These are phyloP conservation scores for Tangara arthus DNA, from an alignment of 2,797 vertebrate genomes.

Conservation along the genomic window DNA sequence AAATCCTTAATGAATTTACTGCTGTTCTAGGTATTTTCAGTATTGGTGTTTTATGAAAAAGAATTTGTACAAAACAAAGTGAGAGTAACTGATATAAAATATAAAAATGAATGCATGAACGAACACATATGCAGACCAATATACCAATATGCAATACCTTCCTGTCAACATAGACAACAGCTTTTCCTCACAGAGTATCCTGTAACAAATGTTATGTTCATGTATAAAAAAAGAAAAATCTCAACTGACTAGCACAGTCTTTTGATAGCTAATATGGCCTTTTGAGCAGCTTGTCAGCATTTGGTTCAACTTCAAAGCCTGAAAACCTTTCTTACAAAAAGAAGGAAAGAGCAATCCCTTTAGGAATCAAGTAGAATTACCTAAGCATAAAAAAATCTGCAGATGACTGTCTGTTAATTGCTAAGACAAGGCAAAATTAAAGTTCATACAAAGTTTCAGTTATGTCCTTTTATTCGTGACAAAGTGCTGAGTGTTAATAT, in stretches of 20 bases:
- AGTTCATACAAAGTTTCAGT: not conserved
- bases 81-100: not conserved
- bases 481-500: not conserved
- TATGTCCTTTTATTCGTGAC: not conserved
- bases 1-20: slow-evolving; percentile 63
- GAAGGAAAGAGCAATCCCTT: not conserved
- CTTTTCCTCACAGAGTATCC: not conserved
- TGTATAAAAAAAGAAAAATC: not conserved
- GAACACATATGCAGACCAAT: not conserved
- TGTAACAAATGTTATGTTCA: not conserved
- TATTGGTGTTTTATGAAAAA: not conserved
- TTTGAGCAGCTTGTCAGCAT: not conserved
- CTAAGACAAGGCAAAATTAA: not conserved
- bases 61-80: not conserved
- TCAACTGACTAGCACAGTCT: rapidly evolving
- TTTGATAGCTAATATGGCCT: not conserved
- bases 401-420: not conserved
- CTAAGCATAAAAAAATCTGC: not conserved
- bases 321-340: not conserved
- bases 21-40: not conserved
- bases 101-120: not conserved
- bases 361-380: not conserved
- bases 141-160: not conserved
- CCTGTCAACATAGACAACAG: not conserved
- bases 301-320: not conserved